These are phyloP conservation scores for Tylochromis polylepis DNA, from an alignment of 2,113 vertebrate genomes.

Conservation along the genomic window DNA sequence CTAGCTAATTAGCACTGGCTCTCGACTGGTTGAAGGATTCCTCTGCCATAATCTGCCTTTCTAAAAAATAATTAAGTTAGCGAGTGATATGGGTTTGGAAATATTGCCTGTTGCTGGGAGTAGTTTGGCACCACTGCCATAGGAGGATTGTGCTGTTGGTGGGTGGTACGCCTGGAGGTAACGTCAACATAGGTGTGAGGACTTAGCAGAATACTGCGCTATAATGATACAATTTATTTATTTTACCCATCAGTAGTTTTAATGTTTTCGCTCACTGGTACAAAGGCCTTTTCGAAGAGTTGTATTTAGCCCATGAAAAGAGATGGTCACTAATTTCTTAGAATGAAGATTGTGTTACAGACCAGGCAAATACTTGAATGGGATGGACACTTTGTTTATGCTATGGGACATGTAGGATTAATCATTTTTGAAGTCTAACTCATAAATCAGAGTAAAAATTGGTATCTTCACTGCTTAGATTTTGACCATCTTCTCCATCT, in stretches of 20 bases:
- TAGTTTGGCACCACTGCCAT: background rate
- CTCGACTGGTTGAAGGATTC: background rate
- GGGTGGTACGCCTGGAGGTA: background rate
- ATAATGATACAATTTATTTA: background rate
- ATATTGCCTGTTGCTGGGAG: background rate
- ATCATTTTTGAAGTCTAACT: background rate
- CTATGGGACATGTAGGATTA: background rate
- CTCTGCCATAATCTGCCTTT: background rate
- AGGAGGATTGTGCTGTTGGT: background rate
- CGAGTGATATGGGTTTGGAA: background rate
- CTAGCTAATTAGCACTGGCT: background rate
- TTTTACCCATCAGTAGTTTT: background rate
- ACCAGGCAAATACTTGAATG: fast-evolving
- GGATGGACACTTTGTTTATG: background rate
- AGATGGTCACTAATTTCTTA: background rate
- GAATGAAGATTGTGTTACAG: background rate
- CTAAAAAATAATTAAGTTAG: background rate
- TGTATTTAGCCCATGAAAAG: background rate
- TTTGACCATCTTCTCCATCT: background rate
- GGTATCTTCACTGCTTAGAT: background rate
- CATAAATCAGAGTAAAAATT: background rate
- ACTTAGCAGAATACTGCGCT: background rate
- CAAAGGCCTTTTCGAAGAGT: background rate
- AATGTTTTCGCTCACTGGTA: background rate
- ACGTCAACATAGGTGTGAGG: background rate